Evolutionary conservation across 30 jellyfish, hydroid and myxozoan genomes (phyloP).

Genomic region (Catostylus mosaicus): DNA sequence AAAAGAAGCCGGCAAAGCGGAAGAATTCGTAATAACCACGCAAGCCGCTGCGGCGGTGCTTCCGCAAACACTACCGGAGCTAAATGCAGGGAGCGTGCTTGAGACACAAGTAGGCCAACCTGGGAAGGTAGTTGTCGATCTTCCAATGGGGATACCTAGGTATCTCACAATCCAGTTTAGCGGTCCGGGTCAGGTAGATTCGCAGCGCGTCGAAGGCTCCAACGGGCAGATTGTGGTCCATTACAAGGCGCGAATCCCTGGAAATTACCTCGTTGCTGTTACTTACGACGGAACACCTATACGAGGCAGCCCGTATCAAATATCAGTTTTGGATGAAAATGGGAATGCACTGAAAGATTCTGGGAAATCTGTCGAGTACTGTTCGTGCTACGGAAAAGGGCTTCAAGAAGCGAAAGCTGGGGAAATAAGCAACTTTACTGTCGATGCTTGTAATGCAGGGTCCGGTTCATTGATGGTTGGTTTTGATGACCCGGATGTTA

Average conservation of each 20-base stretch:
- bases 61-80: slow-evolving; percentile 30
- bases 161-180: slow-evolving; percentile 76
- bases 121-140: slow-evolving; percentile 48
- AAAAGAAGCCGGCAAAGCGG: slow-evolving; percentile 39
- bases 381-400: slow-evolving; percentile 70
- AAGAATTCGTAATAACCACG: slow-evolving; percentile 20
- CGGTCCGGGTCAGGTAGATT: slow-evolving; percentile 88
- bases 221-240: slow-evolving; percentile 54
- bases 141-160: slow-evolving; percentile 70
- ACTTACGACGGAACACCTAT: slow-evolving; percentile 88
- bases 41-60: slow-evolving; percentile 30
- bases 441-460: slow-evolving; percentile 90
- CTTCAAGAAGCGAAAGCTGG: slow-evolving; percentile 74
- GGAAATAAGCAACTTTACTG: slow-evolving; percentile 65
- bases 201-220: slow-evolving; percentile 55
- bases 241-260: slow-evolving; percentile 75
- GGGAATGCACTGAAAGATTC: slow-evolving; percentile 41
- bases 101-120: slow-evolving; percentile 42
- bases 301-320: slow-evolving; percentile 83
- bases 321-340: slow-evolving; percentile 55
- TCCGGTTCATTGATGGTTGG: slow-evolving; percentile 87
- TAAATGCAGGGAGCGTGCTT: slow-evolving; percentile 33
- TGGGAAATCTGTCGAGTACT: slow-evolving; percentile 34
- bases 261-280: slow-evolving; percentile 66
- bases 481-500: slow-evolving; percentile 70